phyloP scores from a whole-genome alignment of 2,113 vertebrate genomes.

The Tinamus guttatus region DNA sequence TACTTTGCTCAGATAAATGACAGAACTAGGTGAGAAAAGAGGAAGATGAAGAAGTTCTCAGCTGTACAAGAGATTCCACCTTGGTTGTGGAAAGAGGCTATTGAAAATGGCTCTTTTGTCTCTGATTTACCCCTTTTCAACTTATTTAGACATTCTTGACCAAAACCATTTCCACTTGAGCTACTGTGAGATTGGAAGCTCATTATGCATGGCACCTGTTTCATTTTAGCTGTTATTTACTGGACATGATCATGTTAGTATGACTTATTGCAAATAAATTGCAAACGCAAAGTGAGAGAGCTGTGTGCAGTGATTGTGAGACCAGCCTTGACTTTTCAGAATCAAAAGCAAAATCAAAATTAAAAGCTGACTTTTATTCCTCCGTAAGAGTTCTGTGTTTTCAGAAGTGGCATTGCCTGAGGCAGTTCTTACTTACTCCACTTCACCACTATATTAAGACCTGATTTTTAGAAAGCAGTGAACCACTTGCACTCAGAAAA shows the following conservation, averaged over 20 bases:
- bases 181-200: neutral
- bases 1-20: neutral
- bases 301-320: neutral
- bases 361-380: neutral
- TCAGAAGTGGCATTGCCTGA: accelerated
- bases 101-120: neutral
- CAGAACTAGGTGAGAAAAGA: neutral
- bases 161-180: neutral
- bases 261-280: neutral
- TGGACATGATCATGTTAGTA: neutral
- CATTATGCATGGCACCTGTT: neutral
- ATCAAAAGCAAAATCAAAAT: neutral
- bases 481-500: neutral
- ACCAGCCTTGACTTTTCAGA: neutral
- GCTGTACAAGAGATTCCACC: neutral
- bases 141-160: neutral
- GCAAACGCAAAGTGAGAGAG: neutral
- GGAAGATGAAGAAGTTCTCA: neutral
- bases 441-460: neutral
- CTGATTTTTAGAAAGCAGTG: neutral
- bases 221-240: neutral
- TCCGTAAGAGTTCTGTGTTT: neutral
- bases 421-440: neutral
- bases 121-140: neutral
- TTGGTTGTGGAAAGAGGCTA: neutral